Evolutionary conservation across 2,797 vertebrate genomes (phyloP).

Genomic region (Brachyalestes nurse): DNA sequence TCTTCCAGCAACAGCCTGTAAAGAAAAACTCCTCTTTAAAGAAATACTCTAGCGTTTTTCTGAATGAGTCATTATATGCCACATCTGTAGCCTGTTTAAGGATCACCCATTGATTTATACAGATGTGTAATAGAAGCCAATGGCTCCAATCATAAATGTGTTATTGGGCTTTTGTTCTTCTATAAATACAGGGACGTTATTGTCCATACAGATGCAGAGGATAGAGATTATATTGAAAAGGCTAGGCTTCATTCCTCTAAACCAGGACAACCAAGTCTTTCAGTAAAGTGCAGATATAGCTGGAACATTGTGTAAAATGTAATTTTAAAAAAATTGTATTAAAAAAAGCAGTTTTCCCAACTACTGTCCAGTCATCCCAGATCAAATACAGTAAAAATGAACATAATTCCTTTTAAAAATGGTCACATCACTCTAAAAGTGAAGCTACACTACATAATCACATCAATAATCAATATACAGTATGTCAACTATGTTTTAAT

Average conservation of each 20-base stretch:
- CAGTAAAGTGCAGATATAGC: conserved; percentile 27
- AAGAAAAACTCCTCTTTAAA: not conserved
- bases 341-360: not conserved
- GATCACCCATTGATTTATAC: not conserved
- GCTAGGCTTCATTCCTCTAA: not conserved
- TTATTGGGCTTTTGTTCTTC: not conserved
- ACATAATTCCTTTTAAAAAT: not conserved
- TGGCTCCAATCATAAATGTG: not conserved
- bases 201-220: not conserved
- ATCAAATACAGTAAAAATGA: not conserved
- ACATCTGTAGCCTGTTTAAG: not conserved
- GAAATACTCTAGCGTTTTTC: not conserved
- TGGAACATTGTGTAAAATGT: not conserved
- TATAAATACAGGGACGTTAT: not conserved
- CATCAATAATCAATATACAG: not conserved
- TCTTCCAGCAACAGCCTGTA: not conserved
- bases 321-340: not conserved
- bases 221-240: not conserved
- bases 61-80: not conserved
- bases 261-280: not conserved
- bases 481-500: conserved; percentile 52
- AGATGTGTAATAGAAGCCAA: not conserved
- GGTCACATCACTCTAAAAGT: not conserved
- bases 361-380: conserved; percentile 11
- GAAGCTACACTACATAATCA: not conserved